phyloP scores from a whole-genome alignment of 1,140 invertebrate species.

The Drosophila subobscura region DNA sequence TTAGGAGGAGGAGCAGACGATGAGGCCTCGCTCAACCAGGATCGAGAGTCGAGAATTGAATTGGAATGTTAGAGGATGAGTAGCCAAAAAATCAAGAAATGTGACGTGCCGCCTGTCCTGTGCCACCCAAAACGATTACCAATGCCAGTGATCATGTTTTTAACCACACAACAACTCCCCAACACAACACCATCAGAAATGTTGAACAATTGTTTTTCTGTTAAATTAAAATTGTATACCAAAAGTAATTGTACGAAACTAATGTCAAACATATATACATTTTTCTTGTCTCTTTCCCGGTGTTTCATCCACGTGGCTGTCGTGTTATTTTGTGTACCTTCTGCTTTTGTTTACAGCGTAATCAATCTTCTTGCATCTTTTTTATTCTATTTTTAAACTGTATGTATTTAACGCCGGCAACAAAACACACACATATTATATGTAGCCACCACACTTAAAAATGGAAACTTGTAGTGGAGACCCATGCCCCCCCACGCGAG shows the following conservation, averaged over 20 bases:
- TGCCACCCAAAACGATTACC: conserved; percentile 11
- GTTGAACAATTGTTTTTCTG: background rate
- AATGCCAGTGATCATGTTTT: conserved; percentile 14
- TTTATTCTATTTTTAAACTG: conserved; percentile 81
- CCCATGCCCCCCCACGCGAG: background rate
- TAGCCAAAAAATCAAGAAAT: conserved; percentile 49
- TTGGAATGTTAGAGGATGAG: conserved; percentile 76
- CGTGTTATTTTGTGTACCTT: conserved; percentile 23
- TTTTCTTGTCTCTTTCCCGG: conserved; percentile 65
- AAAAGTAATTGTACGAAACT: conserved; percentile 21
- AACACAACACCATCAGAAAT: background rate
- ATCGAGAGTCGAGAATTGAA: conserved; percentile 35
- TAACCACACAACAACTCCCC: background rate
- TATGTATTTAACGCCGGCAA: conserved; percentile 79
- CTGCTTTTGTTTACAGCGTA: conserved; percentile 66
- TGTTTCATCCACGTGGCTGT: conserved; percentile 40
- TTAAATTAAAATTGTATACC: background rate
- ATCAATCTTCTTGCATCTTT: conserved; percentile 76
- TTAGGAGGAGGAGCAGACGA: conserved; percentile 28
- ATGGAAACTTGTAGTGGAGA: conserved; percentile 76
- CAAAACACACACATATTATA: conserved; percentile 57
- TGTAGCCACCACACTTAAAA: conserved; percentile 78
- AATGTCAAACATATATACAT: conserved; percentile 39
- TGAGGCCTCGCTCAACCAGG: conserved; percentile 6
- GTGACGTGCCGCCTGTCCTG: conserved; percentile 45